Evolutionary conservation across 2,888 invertebrate genomes (phyloP).

Genomic region (Encarsia formosa): DNA sequence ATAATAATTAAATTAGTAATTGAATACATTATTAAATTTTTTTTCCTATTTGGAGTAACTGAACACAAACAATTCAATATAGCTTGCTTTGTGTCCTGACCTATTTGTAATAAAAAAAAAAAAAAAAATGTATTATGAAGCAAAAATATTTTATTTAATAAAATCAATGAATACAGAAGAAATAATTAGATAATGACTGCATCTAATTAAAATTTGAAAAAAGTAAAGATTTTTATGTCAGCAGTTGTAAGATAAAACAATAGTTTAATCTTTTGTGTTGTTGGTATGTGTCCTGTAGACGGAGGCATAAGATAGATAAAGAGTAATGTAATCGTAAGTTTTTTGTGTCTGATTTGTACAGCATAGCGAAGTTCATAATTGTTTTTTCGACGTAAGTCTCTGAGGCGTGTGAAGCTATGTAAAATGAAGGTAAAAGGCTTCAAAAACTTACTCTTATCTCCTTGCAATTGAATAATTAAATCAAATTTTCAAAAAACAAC

Average conservation of each 20-base stretch:
- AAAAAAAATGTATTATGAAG: not conserved
- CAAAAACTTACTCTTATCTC: too few species aligned
- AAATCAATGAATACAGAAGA: not conserved
- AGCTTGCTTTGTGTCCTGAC: slow-evolving; percentile 18
- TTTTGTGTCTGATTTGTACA: not conserved
- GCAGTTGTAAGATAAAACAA: not conserved
- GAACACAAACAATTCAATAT: slow-evolving; percentile 21
- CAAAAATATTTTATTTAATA: slow-evolving; percentile 1
- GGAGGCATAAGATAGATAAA: not conserved
- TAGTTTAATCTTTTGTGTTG: not conserved
- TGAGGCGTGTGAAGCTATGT: too few species aligned
- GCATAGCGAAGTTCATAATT: not conserved
- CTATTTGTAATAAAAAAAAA: slow-evolving; percentile 9
- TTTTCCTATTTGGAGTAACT: too few species aligned
- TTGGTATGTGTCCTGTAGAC: not conserved
- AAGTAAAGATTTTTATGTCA: not conserved
- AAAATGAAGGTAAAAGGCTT: too few species aligned
- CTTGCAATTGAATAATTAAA: too few species aligned
- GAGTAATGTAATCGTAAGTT: not conserved
- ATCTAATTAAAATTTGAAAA: too few species aligned
- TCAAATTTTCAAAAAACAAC: too few species aligned
- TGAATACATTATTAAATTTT: too few species aligned
- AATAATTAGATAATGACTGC: not conserved
- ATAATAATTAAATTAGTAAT: too few species aligned
- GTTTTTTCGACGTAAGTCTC: not conserved